Percentiles rank a stretch among this genome's conserved stretches.
These are phyloP conservation scores for Cerastoderma edule DNA, from an alignment of 2,888 invertebrate genomes.

Conservation along the genomic window DNA sequence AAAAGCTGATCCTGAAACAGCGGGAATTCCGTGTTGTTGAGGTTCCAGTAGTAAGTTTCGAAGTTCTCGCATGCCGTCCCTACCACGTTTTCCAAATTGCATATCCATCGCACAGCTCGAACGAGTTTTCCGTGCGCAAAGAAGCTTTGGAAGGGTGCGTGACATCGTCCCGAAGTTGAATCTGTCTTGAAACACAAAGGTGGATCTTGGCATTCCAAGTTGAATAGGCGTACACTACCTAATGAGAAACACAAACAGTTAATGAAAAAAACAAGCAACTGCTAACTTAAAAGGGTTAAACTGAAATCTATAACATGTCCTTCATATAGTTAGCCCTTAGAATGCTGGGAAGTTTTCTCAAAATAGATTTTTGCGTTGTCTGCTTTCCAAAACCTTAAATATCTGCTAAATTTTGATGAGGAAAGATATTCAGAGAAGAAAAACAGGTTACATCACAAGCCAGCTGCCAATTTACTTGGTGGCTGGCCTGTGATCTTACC, in stretches of 20 bases:
- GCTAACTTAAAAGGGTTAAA: too few species aligned
- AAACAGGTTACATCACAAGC: too few species aligned
- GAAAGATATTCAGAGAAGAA: too few species aligned
- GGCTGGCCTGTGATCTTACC: too few species aligned
- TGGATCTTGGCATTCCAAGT: slow-evolving; percentile 42
- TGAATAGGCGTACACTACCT: slow-evolving; percentile 63
- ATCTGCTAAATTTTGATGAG: too few species aligned
- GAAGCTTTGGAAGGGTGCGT: slow-evolving; percentile 54
- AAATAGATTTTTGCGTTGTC: too few species aligned
- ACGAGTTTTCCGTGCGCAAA: slow-evolving; percentile 46
- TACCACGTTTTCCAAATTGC: slow-evolving; percentile 20
- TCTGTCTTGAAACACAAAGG: slow-evolving; percentile 32
- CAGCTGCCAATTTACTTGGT: too few species aligned
- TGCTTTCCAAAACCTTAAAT: too few species aligned
- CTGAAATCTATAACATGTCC: too few species aligned
- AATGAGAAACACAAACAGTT: slow-evolving; percentile 10
- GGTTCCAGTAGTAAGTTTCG: slow-evolving; percentile 42
- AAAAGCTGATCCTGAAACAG: slow-evolving; percentile 25
- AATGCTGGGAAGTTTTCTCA: too few species aligned
- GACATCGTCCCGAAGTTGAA: slow-evolving; percentile 2
- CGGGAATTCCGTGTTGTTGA: slow-evolving; percentile 38
- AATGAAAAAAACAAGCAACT: too few species aligned
- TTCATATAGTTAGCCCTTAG: too few species aligned
- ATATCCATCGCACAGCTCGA: slow-evolving; percentile 44
- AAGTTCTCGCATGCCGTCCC: slow-evolving; percentile 41